phyloP scores from a whole-genome alignment of 2,113 vertebrate species.

The Nothoprocta perdicaria region DNA sequence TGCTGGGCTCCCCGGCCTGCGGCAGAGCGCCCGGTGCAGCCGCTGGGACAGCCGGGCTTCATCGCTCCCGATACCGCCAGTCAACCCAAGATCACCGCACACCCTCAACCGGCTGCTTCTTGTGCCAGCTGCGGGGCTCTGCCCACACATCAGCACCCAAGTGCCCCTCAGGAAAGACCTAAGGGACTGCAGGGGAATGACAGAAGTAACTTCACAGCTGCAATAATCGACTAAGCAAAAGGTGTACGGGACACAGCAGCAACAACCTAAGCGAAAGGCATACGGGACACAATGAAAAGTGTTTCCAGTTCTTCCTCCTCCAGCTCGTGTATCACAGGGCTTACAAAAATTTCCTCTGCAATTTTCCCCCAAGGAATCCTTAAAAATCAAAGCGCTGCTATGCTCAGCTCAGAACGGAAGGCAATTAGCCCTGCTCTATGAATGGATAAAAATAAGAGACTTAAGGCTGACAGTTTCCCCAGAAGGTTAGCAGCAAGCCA shows the following conservation, averaged over 20 bases:
- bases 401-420: not conserved
- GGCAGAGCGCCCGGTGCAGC: not conserved
- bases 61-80: not conserved
- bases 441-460: not conserved
- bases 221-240: not conserved
- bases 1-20: not conserved
- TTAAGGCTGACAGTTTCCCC: not conserved
- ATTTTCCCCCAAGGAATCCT: not conserved
- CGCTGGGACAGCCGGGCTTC: not conserved
- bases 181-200: not conserved
- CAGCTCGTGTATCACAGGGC: not conserved
- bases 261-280: not conserved
- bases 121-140: not conserved
- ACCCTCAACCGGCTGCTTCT: not conserved
- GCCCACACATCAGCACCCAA: not conserved
- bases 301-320: not conserved
- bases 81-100: not conserved
- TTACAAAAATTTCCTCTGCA: not conserved
- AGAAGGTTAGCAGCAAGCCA: not conserved
- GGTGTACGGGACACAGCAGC: accelerated
- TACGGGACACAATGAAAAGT: not conserved
- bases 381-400: not conserved
- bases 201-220: not conserved
- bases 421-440: not conserved
- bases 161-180: not conserved